Base-by-base conservation (phyloP, 1,140 invertebrate species). In the Anastatus disparis region DNA sequence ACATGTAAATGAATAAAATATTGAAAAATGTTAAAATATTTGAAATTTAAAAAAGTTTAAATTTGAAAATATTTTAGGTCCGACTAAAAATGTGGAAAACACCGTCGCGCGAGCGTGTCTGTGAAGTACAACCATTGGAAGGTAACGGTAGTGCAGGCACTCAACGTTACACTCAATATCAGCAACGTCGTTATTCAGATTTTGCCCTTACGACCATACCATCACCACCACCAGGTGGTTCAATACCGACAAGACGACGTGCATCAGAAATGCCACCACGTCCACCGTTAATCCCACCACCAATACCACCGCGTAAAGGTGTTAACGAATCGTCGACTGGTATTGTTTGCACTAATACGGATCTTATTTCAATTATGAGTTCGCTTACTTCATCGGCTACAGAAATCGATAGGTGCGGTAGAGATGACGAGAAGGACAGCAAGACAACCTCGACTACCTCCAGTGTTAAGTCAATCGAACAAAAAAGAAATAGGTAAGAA, bases 61-160 rank as follows among this genome's bases (percentile, higher is more conserved):
- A n/a, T n/a, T n/a, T n/a, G n/a, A n/a, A n/a, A n/a, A n/a, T n/a
- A n/a, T 17, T n/a, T 15, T 62, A 86, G 84, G 84, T 92, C 0
- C 87, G 91, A 48, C 90, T 94, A 87, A 93, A 93, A 82, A 89
- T 95, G 78, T 94, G 93, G 91, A 93, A 92, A 53, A 94, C 92
- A 1, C 73, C 85, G 2, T 91, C 91, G 56, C 90, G 88, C 67
- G 93, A 95, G 80, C 90, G 91, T 69, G 90, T 94, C 1, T 93
- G 92, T 79, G 93, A 94, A 80, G 91, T 94, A 1, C 91, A 93
- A 75, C 90, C 92, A 0, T 76, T 93, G 2, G 92, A 93, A 70
- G 87, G 89, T 10, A 87, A 89, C 63, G 86, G 86, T 1, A 87
- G 87, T 31, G 81, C 84, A 3, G 80, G 81, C 31, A 81, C 88